These are phyloP conservation scores for Podabrus alpinus DNA, from an alignment of 2,888 invertebrate genomes.

Conservation along the genomic window DNA sequence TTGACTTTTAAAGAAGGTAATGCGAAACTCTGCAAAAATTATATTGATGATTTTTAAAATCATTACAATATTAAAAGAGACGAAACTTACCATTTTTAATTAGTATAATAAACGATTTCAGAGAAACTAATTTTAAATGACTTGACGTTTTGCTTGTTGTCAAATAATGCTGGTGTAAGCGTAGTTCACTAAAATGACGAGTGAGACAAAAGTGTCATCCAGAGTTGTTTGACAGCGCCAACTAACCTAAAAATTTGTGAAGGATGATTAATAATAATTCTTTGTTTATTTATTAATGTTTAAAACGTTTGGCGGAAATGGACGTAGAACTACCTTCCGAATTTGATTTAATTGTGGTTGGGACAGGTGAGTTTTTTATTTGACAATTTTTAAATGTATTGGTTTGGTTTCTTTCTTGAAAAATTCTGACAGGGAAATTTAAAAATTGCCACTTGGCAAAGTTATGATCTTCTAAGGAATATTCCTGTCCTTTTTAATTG, in stretches of 20 bases:
- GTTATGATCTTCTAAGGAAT: not conserved
- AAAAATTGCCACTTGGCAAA: not conserved
- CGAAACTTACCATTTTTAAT: not conserved
- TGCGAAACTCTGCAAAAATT: slow-evolving; percentile 66
- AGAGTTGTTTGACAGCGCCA: not conserved
- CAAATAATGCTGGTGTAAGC: not conserved
- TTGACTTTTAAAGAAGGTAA: slow-evolving; percentile 66
- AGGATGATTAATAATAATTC: not conserved
- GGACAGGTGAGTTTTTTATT: slow-evolving; percentile 73
- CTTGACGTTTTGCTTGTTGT: not conserved
- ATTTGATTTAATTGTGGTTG: slow-evolving; percentile 88
- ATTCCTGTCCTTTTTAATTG: no score
- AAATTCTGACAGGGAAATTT: not conserved
- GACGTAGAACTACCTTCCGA: slow-evolving; percentile 77
- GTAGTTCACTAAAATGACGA: not conserved
- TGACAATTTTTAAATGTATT: not conserved
- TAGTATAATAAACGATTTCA: not conserved
- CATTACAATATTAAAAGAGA: no score
- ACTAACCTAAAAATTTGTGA: not conserved
- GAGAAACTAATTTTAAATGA: no score
- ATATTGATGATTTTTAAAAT: not conserved
- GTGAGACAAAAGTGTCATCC: no score
- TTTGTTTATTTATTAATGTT: no score
- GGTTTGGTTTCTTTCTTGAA: not conserved
- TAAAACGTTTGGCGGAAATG: slow-evolving; percentile 22